A percentile compares a stretch with the other conserved stretches of the same genome.
Evolutionary conservation across 2,113 vertebrate genomes (phyloP).

Genomic region (Chionis minor): DNA sequence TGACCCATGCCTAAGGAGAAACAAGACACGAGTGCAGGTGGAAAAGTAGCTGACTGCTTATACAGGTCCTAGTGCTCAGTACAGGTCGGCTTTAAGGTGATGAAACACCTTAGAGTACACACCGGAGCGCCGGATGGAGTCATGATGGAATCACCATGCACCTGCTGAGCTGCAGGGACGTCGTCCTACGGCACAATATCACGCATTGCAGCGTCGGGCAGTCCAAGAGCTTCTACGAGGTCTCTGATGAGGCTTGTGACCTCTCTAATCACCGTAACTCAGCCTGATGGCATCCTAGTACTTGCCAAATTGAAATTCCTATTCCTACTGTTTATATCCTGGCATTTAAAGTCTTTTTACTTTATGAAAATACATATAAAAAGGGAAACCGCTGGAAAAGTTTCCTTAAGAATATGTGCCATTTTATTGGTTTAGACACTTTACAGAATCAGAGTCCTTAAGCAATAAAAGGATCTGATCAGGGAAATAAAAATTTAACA

Average conservation of each 20-base stretch:
- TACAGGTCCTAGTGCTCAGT: not conserved
- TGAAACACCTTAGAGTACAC: too few species aligned
- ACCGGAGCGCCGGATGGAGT: not conserved
- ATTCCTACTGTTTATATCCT: not conserved
- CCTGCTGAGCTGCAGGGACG: not conserved
- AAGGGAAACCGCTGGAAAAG: constrained; percentile 16
- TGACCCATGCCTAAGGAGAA: not conserved
- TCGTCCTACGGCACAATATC: not conserved
- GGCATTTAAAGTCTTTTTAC: not conserved
- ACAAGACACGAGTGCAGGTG: not conserved
- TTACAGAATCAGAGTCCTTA: constrained; percentile 39
- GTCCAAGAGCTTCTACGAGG: not conserved
- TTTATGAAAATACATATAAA: constrained; percentile 24
- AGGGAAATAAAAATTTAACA: constrained; percentile 59
- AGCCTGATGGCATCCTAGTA: not conserved
- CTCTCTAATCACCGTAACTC: not conserved
- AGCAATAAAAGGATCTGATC: constrained; percentile 53
- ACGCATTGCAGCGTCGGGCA: not conserved
- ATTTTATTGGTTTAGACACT: constrained; percentile 55
- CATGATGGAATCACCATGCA: not conserved
- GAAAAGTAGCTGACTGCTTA: not conserved
- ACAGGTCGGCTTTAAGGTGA: not conserved
- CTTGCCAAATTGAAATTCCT: not conserved
- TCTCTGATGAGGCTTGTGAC: not conserved
- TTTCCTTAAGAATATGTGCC: constrained; percentile 53